Evolutionary conservation across 2,113 vertebrate genomes (phyloP).

Genomic region (Channa maculata): DNA sequence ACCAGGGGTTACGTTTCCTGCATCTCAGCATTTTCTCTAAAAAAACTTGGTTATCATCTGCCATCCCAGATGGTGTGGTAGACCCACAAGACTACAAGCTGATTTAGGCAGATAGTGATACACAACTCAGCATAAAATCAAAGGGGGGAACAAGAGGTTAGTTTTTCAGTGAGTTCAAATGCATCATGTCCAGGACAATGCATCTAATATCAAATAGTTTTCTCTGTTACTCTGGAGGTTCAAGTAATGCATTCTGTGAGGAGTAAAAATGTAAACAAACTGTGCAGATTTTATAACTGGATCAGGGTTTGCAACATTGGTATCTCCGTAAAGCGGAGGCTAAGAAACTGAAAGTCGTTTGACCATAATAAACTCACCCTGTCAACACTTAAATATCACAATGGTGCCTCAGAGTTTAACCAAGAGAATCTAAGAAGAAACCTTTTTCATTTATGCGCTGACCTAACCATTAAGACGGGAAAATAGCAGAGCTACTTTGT

Average conservation of each 20-base stretch:
- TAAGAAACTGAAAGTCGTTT: slow-evolving; percentile 12
- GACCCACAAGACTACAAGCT: slow-evolving; percentile 72
- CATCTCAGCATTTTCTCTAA: slow-evolving; percentile 66
- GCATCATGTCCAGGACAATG: slow-evolving; percentile 13
- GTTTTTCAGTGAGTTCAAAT: slow-evolving; percentile 32
- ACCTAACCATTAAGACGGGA: slow-evolving; percentile 3
- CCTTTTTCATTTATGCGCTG: not conserved
- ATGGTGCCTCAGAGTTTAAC: not conserved
- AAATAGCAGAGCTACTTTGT: not conserved
- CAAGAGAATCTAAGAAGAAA: slow-evolving; percentile 3
- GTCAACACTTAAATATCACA: slow-evolving; percentile 1
- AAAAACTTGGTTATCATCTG: slow-evolving; percentile 75
- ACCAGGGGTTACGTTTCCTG: slow-evolving; percentile 57
- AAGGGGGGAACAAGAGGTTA: slow-evolving; percentile 44
- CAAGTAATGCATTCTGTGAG: not conserved
- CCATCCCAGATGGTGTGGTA: slow-evolving; percentile 75
- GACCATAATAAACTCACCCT: slow-evolving; percentile 15
- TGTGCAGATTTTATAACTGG: not conserved
- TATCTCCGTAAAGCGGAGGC: slow-evolving; percentile 6
- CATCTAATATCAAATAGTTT: slow-evolving; percentile 6
- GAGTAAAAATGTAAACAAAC: not conserved
- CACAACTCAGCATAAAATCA: slow-evolving; percentile 72
- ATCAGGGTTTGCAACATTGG: not conserved
- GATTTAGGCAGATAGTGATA: slow-evolving; percentile 62
- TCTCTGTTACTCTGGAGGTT: not conserved